These are phyloP conservation scores for Nerophis ophidion DNA, from an alignment of 2,113 vertebrate species.

Conservation along the genomic window DNA sequence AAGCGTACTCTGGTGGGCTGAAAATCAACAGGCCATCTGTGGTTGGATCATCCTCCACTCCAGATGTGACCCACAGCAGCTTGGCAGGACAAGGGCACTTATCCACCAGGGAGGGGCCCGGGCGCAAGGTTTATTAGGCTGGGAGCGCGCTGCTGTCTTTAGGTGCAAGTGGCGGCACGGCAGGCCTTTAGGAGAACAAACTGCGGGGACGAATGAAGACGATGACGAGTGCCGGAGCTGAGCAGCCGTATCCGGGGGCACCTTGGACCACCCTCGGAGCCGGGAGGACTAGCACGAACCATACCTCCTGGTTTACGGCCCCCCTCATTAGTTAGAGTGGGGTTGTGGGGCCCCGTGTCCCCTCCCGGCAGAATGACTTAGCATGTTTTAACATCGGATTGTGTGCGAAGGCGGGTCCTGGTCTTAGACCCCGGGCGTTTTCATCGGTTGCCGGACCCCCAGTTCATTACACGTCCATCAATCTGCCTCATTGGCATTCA, in stretches of 20 bases:
- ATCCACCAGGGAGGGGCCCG: slow-evolving; percentile 27
- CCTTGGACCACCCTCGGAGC: slow-evolving; percentile 54
- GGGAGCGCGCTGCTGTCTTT: slow-evolving; percentile 23
- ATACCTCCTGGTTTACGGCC: slow-evolving; percentile 60
- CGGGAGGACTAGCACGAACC: slow-evolving; percentile 54
- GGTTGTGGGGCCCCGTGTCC: slow-evolving; percentile 37
- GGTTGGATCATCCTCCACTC: slow-evolving; percentile 71
- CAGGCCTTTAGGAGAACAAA: slow-evolving; percentile 46
- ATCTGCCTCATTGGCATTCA: slow-evolving; percentile 29
- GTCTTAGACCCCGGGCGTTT: slow-evolving; percentile 35
- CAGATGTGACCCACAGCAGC: slow-evolving; percentile 84
- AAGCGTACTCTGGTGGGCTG: slow-evolving; percentile 58
- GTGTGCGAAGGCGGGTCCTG: slow-evolving; percentile 43
- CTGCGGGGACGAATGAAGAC: slow-evolving; percentile 39
- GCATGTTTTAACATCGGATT: slow-evolving; percentile 46
- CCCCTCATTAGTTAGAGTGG: slow-evolving; percentile 69
- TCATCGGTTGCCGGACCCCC: slow-evolving; percentile 22
- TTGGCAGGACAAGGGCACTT: slow-evolving; percentile 45
- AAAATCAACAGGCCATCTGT: slow-evolving; percentile 67
- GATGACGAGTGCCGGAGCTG: slow-evolving; percentile 44
- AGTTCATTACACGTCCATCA: slow-evolving; percentile 33
- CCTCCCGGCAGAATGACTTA: slow-evolving; percentile 43
- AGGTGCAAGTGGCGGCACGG: slow-evolving; percentile 30
- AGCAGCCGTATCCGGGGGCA: slow-evolving; percentile 64
- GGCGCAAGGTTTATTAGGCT: slow-evolving; percentile 28